Evolutionary conservation across 2,888 invertebrate genomes (phyloP), one percentile per base, ranked within the genome.

Genomic region (Epirrhoe alternata): DNA sequence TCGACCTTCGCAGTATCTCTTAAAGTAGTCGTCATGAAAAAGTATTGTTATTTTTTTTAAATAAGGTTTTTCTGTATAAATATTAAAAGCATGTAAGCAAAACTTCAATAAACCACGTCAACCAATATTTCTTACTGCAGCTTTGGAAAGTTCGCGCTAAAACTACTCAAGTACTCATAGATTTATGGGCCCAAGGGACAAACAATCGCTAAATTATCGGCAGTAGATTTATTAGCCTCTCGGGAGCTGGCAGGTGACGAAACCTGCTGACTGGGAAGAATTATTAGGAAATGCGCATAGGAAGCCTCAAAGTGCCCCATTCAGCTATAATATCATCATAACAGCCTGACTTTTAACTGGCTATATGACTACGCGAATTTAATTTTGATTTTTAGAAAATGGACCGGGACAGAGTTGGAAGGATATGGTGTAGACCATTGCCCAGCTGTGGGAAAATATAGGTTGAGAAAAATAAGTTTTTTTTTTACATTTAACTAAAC

Each of bases 131-230:
- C 12, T 42, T 42, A 12, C 12, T 42, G 38, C 38, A 42, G 38
- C 38, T 42, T 50, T 12, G 14, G 47, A 47, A 47, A 16, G 47
- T 47, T 16, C 30, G 12, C 24, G 17, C 16, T 38, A 24, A 35
- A 38, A 38, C 38, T 58, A 50, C 74, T 77, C 74, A 38, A 38
- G 17, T 58, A 50, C 74, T 77, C 74, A 73, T 31, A 61, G 69
- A 76, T 74, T 76, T 76, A 76, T 73, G 71, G 73, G 68, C 64
- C 63, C 61, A 71, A 68, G 79, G 77, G 81, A 83, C 85, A 85
- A 86, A 84, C 85, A 86, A 83, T 83, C 85, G 81, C 79, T 87
- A 86, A 88, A 86, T 88, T 88, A 86, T 87, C 85, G 81, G 79
- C 73, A 61, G 49, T 73, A 81, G 84, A 87, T 87, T 88, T 88